Evolutionary conservation across 2,113 vertebrate genomes (phyloP).

Genomic region (Apus apus): DNA sequence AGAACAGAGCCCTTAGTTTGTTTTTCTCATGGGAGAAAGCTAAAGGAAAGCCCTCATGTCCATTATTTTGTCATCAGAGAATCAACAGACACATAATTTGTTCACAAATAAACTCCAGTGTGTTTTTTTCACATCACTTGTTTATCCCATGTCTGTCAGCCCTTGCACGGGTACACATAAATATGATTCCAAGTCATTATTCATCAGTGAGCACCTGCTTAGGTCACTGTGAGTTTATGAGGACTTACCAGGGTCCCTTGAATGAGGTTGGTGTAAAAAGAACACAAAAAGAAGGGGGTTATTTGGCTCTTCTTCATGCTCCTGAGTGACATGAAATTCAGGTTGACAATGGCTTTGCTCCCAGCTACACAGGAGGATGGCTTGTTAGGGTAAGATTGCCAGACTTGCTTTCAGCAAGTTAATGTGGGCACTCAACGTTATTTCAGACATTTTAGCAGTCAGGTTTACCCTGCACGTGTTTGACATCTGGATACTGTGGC

Average conservation of each 20-base stretch:
- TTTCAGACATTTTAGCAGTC: background rate
- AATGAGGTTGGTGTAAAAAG: background rate
- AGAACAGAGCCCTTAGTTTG: background rate
- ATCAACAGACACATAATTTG: background rate
- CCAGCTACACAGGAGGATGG: background rate
- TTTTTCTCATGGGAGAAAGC: background rate
- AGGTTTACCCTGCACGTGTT: fast-evolving
- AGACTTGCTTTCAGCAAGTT: background rate
- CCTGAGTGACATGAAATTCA: background rate
- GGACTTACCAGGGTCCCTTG: background rate
- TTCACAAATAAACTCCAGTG: background rate
- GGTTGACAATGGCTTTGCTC: background rate
- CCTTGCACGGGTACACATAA: background rate
- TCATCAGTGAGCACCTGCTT: background rate
- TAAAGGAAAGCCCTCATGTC: background rate
- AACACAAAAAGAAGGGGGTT: background rate
- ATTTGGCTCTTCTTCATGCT: background rate
- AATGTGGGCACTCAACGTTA: background rate
- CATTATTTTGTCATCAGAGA: background rate
- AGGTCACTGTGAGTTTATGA: background rate
- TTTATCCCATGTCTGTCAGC: background rate
- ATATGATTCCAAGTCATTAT: background rate
- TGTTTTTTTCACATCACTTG: background rate
- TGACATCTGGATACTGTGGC: background rate
- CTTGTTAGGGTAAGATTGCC: background rate